These are phyloP conservation scores for Branchinecta lindahli DNA, from an alignment of 1,140 invertebrate genomes.

Conservation along the genomic window DNA sequence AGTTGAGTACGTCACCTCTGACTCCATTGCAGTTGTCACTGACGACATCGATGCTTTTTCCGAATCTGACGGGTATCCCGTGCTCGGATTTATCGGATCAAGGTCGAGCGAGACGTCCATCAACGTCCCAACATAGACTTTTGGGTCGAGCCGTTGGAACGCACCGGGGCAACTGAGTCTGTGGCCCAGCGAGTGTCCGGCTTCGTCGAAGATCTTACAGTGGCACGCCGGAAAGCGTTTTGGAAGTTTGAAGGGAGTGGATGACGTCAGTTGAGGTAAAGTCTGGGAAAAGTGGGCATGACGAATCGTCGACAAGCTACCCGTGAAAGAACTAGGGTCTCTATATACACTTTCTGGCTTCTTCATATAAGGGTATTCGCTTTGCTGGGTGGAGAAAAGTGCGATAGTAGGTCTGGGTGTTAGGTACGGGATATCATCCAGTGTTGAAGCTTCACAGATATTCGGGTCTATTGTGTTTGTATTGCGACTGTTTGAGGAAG, in stretches of 20 bases:
- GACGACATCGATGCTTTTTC: slow-evolving; percentile 15
- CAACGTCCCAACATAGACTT: slow-evolving; percentile 1
- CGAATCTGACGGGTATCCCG: slow-evolving; percentile 19
- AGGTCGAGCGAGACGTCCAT: not conserved
- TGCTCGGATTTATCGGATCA: slow-evolving; percentile 18
- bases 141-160: not conserved
- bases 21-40: slow-evolving; percentile 15
- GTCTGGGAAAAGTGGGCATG: not conserved
- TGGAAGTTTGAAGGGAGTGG: not conserved
- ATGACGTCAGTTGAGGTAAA: not conserved
- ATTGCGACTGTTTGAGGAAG: slow-evolving; percentile 21
- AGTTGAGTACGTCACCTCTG: slow-evolving; percentile 20
- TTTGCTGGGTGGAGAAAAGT: not conserved
- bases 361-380: not conserved
- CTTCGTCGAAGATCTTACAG: slow-evolving; percentile 20
- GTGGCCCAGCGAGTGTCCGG: slow-evolving; percentile 14
- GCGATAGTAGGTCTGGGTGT: not conserved
- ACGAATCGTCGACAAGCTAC: slow-evolving; percentile 11
- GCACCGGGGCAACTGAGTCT: slow-evolving; percentile 15
- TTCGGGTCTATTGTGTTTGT: slow-evolving; percentile 19
- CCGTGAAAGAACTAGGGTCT: slow-evolving; percentile 20
- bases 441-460: slow-evolving; percentile 12
- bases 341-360: slow-evolving; percentile 10
- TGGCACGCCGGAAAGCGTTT: slow-evolving; percentile 12
- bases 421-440: not conserved